Base-by-base conservation (phyloP, 2,888 invertebrate genomes). In the Epirrhoe tristata region DNA sequence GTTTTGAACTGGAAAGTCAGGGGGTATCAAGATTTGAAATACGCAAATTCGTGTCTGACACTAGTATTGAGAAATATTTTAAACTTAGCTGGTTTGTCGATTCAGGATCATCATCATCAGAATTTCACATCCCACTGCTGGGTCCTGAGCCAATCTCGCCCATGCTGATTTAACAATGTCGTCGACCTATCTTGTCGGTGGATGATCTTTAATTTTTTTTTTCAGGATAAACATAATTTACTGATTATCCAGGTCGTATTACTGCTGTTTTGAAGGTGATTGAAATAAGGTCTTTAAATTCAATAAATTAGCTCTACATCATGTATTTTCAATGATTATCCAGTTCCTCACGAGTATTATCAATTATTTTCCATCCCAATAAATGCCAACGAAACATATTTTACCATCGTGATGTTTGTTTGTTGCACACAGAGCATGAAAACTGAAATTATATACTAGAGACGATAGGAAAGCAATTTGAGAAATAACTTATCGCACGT, bases 331-430 rank as follows among this genome's bases (percentile, higher is more conserved):
- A 31, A n/a, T 39, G 57, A 58, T 61, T 57, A 50, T 31, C 43
- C 31, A 14, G 52, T 34, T 31, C 31, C 56, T 48, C 60, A 52
- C 59, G 67, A 63, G 16, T 6, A 52, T 36, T n/a, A 63, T 60
- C 48, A 60, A 57, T 63, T 53, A 63, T 63, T 59, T 53, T 39
- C 17, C 16, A 60, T 60, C 32, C 60, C 56, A 63, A 63, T 60
- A 57, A 63, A 59, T 66, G 60, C 63, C 59, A 58, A 64, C 57
- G 14, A 63, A 63, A 60, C 55, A 67, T 70, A 66, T 67, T 62
- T 64, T 54, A 62, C 34, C 56, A 57, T 67, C 67, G 67, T 67
- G 63, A 67, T 63, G 67, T 67, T 67, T 63, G 59, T 56, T 60
- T 57, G 50, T 16, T 36, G 48, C 14, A 17, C 51, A 51, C 8